Evolutionary conservation across 2,113 vertebrate species (phyloP).

Genomic region (Hassar affinis): DNA sequence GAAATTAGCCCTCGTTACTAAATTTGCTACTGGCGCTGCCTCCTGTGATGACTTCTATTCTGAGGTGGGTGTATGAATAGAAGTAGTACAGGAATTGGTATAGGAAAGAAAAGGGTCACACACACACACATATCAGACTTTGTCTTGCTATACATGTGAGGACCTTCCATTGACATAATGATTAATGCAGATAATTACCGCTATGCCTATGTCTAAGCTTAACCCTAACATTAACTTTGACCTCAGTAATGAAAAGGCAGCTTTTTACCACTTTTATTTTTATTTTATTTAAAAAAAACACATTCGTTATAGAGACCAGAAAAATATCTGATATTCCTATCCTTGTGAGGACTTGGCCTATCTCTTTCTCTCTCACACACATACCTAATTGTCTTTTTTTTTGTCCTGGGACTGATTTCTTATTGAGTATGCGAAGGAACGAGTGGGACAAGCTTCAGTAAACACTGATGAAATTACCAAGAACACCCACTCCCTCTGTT

Average conservation of each 20-base stretch:
- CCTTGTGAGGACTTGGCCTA: too few species aligned
- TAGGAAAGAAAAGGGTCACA: slow-evolving; percentile 23
- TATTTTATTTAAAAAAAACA: too few species aligned
- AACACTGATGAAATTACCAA: slow-evolving; percentile 23
- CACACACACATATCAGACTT: neutral
- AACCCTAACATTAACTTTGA: too few species aligned
- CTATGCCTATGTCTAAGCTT: too few species aligned
- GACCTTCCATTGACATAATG: too few species aligned
- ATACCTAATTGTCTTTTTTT: slow-evolving; percentile 14
- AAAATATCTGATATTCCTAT: too few species aligned
- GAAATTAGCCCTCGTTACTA: slow-evolving; percentile 28
- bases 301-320: too few species aligned
- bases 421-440: slow-evolving; percentile 21
- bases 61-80: slow-evolving; percentile 16
- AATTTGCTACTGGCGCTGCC: neutral
- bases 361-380: neutral
- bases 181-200: too few species aligned
- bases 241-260: too few species aligned
- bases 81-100: slow-evolving; percentile 3
- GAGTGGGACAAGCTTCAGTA: slow-evolving; percentile 11
- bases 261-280: too few species aligned
- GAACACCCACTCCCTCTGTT: slow-evolving; percentile 18
- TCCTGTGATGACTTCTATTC: slow-evolving; percentile 31
- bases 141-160: too few species aligned
- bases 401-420: slow-evolving; percentile 21